Evolutionary conservation across 2,113 vertebrate genomes (phyloP), one percentile per base, ranked within the genome.

Genomic region (Dolichotis patagonum): DNA sequence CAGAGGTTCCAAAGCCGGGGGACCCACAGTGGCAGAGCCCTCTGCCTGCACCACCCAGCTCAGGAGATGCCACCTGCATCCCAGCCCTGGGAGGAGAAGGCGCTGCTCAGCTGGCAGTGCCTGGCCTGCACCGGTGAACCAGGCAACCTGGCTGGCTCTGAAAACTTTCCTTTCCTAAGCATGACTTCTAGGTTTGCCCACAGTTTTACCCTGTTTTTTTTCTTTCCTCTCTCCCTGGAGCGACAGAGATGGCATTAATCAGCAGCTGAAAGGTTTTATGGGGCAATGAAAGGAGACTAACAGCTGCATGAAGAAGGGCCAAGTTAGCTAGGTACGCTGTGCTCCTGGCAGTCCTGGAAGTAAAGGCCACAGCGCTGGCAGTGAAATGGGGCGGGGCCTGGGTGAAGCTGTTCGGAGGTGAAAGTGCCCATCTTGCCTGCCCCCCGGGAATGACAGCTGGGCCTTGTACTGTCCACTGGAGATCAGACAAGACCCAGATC

Each of bases 281-380:
- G 84, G 60, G 65, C 1, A 41, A 43, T 17, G 13, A 92, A 96
- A 96, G 93, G 95, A 96, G 94, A 65, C 62, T 95, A 63, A 94
- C 86, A 19, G 35, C 88, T 90, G 69, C 92, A 30, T 30, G 67
- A 56, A 56, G 58, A 89, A 60, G 71, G 91, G 38, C 78, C 22
- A 7, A 7, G 17, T 52, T 85, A 95, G 87, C 58, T 73, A 84
- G 93, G 87, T 88, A 49, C 60, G 0, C 0, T 32, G 56, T 24
- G 28, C 91, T 96, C 92, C 93, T 9, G 78, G 92, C 58, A 85
- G 71, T 65, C 54, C 26, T 2, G 30, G 63, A 62, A 88, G 67
- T 56, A 22, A 10, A 43, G 81, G 80, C 73, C 49, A 41, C 9
- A 4, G 43, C 3, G 1, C 67, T 73, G 52, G 30, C 2, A 3